These are phyloP conservation scores for Phalera bucephala DNA, from an alignment of 2,888 invertebrate genomes.

Conservation along the genomic window DNA sequence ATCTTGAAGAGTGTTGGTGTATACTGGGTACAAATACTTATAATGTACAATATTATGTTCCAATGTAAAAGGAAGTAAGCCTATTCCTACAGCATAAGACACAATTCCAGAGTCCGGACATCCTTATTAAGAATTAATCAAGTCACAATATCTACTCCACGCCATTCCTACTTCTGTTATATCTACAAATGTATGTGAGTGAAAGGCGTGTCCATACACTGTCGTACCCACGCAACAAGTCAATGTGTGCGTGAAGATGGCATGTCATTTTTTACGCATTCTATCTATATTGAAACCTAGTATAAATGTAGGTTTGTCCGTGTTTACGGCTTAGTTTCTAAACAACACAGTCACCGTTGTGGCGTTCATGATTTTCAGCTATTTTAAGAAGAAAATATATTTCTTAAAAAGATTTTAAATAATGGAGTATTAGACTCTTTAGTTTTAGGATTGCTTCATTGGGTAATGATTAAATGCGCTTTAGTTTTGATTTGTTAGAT, in stretches of 20 bases:
- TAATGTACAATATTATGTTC: background rate
- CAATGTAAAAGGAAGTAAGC: too few species aligned
- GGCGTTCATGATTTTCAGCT: constrained; percentile 40
- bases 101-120: too few species aligned
- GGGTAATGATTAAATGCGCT: too few species aligned
- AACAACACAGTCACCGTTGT: constrained; percentile 31
- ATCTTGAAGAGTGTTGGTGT: background rate
- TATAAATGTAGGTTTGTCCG: constrained; percentile 64
- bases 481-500: too few species aligned
- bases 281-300: constrained; percentile 61
- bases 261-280: constrained; percentile 56
- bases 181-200: constrained; percentile 48
- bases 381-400: too few species aligned
- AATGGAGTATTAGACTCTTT: too few species aligned
- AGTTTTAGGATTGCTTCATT: too few species aligned
- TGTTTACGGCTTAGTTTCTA: constrained; percentile 62
- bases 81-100: too few species aligned
- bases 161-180: constrained; percentile 31
- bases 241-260: constrained; percentile 59
- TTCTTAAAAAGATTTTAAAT: too few species aligned
- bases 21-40: too few species aligned
- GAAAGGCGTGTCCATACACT: constrained; percentile 69
- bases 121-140: background rate
- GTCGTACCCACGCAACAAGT: constrained; percentile 39
- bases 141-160: constrained; percentile 38